Evolutionary conservation across 2,888 invertebrate genomes (phyloP).

Genomic region (Apocheima hispidaria): DNA sequence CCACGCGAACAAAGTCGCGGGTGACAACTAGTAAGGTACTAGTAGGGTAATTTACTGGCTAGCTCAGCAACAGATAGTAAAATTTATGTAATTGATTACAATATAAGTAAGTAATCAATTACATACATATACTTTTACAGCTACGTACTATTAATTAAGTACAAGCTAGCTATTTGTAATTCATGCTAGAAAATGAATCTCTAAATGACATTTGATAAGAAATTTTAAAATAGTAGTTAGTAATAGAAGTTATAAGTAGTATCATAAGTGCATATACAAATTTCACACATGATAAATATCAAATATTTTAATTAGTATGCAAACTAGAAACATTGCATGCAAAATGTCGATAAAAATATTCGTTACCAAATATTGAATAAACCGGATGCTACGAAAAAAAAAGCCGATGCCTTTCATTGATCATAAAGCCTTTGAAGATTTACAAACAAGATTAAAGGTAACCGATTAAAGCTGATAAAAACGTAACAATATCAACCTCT

Average conservation of each 20-base stretch:
- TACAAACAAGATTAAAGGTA: conserved; percentile 23
- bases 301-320: neutral
- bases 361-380: conserved; percentile 15
- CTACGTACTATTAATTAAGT: neutral
- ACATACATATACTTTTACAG: no score
- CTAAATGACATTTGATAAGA: no score
- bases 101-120: neutral
- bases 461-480: conserved; percentile 26
- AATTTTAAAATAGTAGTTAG: neutral
- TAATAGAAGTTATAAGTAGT: neutral
- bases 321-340: conserved; percentile 16
- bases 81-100: neutral
- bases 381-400: conserved; percentile 18
- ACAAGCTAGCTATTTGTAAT: no score
- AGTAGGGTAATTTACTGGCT: neutral
- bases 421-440: conserved; percentile 21
- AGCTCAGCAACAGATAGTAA: neutral
- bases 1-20: no score
- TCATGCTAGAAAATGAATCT: no score
- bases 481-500: conserved; percentile 67
- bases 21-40: no score
- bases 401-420: conserved; percentile 7
- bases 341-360: conserved; percentile 11
- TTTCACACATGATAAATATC: neutral
- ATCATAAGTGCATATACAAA: no score